Evolutionary conservation across 2,888 invertebrate species (phyloP), one percentile per base, ranked within the genome.

Genomic region (Pheosia tremula): DNA sequence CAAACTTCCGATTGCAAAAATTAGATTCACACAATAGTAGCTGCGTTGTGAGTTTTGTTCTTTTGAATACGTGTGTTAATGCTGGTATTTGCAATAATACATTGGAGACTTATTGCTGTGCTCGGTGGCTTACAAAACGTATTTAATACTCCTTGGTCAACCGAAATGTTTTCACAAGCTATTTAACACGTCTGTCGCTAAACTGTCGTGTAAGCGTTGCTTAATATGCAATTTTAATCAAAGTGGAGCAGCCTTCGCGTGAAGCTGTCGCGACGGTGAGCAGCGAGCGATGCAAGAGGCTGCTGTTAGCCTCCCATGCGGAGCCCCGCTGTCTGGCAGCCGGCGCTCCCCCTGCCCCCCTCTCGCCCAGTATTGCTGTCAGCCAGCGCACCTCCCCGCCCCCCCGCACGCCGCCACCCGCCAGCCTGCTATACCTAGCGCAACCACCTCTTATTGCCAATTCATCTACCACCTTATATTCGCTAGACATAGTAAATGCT

Each of bases 321-420:
- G 94, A 93, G 94, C 94, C 94, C 89, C 94, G 94, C 94, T 94
- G 94, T 94, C 94, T 94, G 93, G 90, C 91, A 84, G 88, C 84
- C 85, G 82, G 74, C 79, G 80, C 81, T 79, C 82, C 56, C 45
- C 10, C 76, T 66, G 68, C 69, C 78, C 72, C 72, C 74, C 71
- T 67, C 77, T 38, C 55, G 39, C 55, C 65, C 94, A 94, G 88
- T 94, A 94, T 94, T 94, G 94, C 55, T 36, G 56, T 69, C 72
- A 64, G 61, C 53, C 70, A 65, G 66, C 70, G 68, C 72, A 63
- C 72, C 68, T 68, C 77, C 71, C 68, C 72, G 67, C 72, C 76
- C 72, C 76, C 73, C 66, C 62, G 68, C 79, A 74, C 74, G 75
- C 71, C 71, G 73, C 79, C 79, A 7, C 53, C 57, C 60, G 63